Base-by-base conservation (phyloP, 2,888 invertebrate species). In the Pteria penguin region DNA sequence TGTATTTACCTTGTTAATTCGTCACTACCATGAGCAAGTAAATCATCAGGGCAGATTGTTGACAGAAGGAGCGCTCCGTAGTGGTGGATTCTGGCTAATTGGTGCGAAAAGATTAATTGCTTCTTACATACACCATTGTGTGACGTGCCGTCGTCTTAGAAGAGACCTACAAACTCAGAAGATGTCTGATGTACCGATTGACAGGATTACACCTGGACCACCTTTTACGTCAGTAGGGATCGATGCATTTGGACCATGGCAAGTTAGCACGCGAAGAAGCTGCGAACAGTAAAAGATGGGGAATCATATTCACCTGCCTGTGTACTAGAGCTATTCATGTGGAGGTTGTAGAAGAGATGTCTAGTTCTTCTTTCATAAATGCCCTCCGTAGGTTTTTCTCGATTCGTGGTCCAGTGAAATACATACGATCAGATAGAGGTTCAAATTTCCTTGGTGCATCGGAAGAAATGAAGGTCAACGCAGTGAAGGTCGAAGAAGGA, bases 221-320 rank as follows among this genome's bases (percentile, higher is more conserved):
- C n/a, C n/a, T n/a, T n/a, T n/a, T 55, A 71, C 80, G 1, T 68
- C 69, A 45, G 76, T 78, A 26, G 80, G 80, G 3, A 67, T 80
- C 11, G 76, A 82, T 62, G 31, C 22, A 32, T 82, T 82, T 62
- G 79, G 77, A 45, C 75, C 62, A n/a, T 80, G 77, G 79, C 26
- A 32, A 32, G 67, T 78, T 11, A 45, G 58, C 18, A 45, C 76
- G 2, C 58, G 78, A 24, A n/a, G 71, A 74, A 2, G 36, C 45
- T n/a, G 67, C 78, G 8, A 61, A 45, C 18, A 33, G 14, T 4
- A 81, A 81, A 52, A 31, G 81, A n/a, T 82, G 82, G 82, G 80
- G 75, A 2, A 33, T 79, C 2, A 8, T 81, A 18, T 78, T 81
- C 22, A 79, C 79, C 2, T 81, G 82, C 29, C 60, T n/a, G n/a